Base-by-base conservation (phyloP, 2,113 vertebrate genomes). In the Alosa alosa region DNA sequence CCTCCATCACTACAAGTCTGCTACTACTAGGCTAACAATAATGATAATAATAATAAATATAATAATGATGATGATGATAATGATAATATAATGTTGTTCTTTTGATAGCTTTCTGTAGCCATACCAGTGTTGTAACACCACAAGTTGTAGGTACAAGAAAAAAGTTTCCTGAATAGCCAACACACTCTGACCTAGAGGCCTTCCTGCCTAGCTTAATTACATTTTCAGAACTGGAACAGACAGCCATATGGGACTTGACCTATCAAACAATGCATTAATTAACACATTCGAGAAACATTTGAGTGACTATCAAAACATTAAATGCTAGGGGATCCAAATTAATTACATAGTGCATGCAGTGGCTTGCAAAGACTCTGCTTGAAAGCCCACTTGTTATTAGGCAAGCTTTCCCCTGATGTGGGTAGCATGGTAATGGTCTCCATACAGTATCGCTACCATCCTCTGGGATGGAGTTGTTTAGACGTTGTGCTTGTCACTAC, bases 401-500 rank as follows among this genome's bases (percentile, higher is more conserved):
- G 45, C 75, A 57, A 84, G 17, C 49, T 81, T 83, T 84, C 84
- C 47, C 31, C 36, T 81, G 81, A 39, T 41, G 9, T 45, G 36
- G 72, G 75, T 72, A 64, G 1, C 82, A 82, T 41, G 68, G 55
- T 86, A 83, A 85, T 68, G 83, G 45, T 9, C 68, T 46, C 6
- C 87, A 50, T 47, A 94, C 92, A 88, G 92, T 93, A 89, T 85
- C 88, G 83, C 87, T 36, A 45, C 1, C 0, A 81, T 93, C 93
- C 92, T 92, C 39, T 1, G 92, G 89, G 94, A 88, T 64, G 86
- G 84, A 82, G 89, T 25, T 72, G 86, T 84, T 89, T 88, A 88
- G 85, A 91, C 85, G 84, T 49, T 87, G 84, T 86, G 87, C 95
- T 57, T 94, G 95, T 94, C 91, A 90, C 90, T 87, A 88, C 95